Conservation (phyloP, 2,888 invertebrate genomes). For the Conchocele bisecta region DNA sequence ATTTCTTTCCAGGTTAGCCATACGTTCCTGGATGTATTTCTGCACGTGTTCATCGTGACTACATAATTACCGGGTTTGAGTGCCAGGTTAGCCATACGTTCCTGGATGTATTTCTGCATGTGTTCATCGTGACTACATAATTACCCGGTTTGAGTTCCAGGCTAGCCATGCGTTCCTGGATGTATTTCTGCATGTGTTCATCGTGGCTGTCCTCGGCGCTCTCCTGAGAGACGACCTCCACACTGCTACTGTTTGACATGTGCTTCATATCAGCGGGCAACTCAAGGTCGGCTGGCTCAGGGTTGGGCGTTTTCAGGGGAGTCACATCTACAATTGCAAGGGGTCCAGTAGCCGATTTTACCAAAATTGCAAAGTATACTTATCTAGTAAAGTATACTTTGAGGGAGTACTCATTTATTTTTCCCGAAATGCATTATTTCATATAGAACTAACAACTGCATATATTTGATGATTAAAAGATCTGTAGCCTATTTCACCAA, state of each 20-base stretch:
- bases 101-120: constrained; percentile 62
- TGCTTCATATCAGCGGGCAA: constrained; percentile 30
- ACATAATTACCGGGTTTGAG: constrained; percentile 74
- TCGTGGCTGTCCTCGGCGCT: constrained; percentile 43
- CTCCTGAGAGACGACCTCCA: constrained; percentile 62
- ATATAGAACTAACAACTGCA: too few relatives aligned
- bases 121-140: constrained; percentile 35
- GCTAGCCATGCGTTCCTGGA: constrained; percentile 71
- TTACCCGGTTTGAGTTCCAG: constrained; percentile 72
- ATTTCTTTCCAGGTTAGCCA: too few relatives aligned
- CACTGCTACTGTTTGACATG: constrained; percentile 71
- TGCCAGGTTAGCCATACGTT: constrained; percentile 70
- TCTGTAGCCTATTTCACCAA: too few relatives aligned
- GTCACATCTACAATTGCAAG: constrained; percentile 71
- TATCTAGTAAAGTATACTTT: too few relatives aligned
- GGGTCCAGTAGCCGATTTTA: too few relatives aligned
- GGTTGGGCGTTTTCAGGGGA: constrained; percentile 79
- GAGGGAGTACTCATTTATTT: too few relatives aligned
- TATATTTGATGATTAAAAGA: too few relatives aligned
- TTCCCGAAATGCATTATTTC: too few relatives aligned
- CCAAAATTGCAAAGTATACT: too few relatives aligned
- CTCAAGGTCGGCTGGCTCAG: constrained; percentile 57
- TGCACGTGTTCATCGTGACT: too few relatives aligned
- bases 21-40: too few relatives aligned
- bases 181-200: constrained; percentile 53